phyloP scores from a whole-genome alignment of 2,113 vertebrate species.

The Chauna torquata region DNA sequence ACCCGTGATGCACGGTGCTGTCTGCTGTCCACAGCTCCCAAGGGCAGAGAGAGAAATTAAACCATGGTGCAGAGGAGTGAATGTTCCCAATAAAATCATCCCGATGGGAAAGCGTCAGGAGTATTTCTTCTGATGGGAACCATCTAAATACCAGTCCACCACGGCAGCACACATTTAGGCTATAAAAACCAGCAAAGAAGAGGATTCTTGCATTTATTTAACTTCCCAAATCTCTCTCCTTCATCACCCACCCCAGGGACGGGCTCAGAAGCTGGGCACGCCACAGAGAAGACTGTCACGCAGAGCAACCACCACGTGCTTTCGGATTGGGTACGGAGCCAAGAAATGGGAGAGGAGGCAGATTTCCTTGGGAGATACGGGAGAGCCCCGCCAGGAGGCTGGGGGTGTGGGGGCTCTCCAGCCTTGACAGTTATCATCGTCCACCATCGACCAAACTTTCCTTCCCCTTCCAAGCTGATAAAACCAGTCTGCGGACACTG shows the following conservation, averaged over 20 bases:
- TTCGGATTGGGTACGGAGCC: background rate
- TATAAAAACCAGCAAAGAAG: background rate
- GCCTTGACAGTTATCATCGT: background rate
- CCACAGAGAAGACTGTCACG: background rate
- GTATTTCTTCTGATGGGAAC: background rate
- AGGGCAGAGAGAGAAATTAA: background rate
- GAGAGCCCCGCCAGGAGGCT: background rate
- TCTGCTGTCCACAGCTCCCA: background rate
- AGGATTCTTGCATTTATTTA: background rate
- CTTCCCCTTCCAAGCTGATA: background rate
- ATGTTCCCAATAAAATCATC: slow-evolving; percentile 7
- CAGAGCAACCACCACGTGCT: background rate
- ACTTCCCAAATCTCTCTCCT: background rate
- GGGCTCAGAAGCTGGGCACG: background rate
- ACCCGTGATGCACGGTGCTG: background rate
- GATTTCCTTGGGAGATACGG: background rate
- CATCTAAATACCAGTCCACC: background rate
- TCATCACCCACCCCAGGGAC: accelerated
- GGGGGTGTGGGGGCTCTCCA: background rate
- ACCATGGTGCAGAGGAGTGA: background rate
- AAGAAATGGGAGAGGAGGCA: background rate
- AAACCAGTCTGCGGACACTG: background rate
- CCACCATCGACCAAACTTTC: background rate
- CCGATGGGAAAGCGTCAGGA: background rate
- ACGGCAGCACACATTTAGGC: background rate